phyloP scores from a whole-genome alignment of 2,113 vertebrate genomes.

The Maylandia zebra region DNA sequence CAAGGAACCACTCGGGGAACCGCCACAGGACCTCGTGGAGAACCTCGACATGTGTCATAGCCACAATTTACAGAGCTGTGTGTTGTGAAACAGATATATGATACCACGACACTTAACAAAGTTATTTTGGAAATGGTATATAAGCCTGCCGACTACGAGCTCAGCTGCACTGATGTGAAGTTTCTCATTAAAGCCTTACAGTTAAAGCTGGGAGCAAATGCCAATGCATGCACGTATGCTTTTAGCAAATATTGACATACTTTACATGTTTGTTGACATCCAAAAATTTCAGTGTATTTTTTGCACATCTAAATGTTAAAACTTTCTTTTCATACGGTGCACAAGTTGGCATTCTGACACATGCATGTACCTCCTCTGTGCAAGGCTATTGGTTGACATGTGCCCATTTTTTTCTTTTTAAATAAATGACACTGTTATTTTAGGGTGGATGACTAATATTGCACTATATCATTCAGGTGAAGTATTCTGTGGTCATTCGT shows the following conservation, averaged over 20 bases:
- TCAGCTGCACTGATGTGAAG: constrained; percentile 28
- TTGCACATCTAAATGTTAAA: neutral
- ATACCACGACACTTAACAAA: constrained; percentile 62
- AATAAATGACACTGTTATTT: neutral
- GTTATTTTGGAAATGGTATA: constrained; percentile 72
- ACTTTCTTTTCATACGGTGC: neutral
- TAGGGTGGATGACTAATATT: neutral
- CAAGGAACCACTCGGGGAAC: constrained; percentile 53
- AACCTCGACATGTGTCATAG: constrained; percentile 72
- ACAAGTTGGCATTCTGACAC: neutral
- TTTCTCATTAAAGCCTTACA: constrained; percentile 23
- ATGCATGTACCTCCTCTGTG: neutral
- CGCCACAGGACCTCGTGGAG: constrained; percentile 55
- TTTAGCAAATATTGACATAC: neutral
- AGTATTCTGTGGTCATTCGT: neutral
- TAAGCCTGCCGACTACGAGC: constrained; percentile 5
- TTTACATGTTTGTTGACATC: neutral
- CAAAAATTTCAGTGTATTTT: neutral
- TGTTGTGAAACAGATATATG: constrained; percentile 71
- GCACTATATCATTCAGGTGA: neutral
- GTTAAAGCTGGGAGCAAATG: neutral
- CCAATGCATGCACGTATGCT: neutral
- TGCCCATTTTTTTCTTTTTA: neutral
- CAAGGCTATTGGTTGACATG: neutral
- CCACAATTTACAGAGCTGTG: constrained; percentile 75